Percentiles rank a stretch among this genome's conserved stretches.
These are phyloP conservation scores for Cheilosia vulpina DNA, from an alignment of 2,888 invertebrate genomes.

Conservation along the genomic window DNA sequence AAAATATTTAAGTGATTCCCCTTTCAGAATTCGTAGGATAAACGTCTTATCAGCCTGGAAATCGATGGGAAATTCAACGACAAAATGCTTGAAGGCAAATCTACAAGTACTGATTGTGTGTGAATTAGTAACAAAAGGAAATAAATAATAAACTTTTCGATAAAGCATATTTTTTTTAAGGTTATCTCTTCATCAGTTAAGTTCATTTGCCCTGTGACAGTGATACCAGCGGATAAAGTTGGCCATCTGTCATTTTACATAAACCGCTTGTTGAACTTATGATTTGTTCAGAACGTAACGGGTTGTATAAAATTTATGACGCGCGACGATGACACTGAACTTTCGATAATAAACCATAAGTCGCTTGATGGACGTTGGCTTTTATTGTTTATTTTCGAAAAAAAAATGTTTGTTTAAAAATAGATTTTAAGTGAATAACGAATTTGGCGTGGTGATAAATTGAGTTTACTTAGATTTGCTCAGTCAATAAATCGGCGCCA, in stretches of 20 bases:
- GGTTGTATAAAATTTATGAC: background rate
- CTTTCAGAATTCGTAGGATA: background rate
- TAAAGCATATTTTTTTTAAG: background rate
- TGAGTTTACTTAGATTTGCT: background rate
- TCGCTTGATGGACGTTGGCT: background rate
- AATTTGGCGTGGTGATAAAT: constrained; percentile 8
- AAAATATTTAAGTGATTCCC: background rate
- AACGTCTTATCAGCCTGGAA: background rate
- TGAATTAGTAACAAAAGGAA: background rate
- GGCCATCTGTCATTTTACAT: background rate
- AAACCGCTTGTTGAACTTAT: too few relatives aligned
- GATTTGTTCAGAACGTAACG: background rate
- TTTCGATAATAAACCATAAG: constrained; percentile 2
- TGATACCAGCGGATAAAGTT: background rate
- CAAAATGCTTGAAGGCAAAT: background rate
- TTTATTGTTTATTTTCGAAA: constrained; percentile 5
- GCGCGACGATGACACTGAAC: background rate
- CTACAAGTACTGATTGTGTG: background rate
- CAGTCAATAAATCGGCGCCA: background rate
- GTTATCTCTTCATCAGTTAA: background rate
- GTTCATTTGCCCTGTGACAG: background rate
- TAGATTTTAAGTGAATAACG: constrained; percentile 17
- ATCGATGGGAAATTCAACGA: background rate
- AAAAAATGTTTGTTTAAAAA: background rate
- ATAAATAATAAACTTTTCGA: background rate